Evolutionary conservation across 2,888 invertebrate genomes (phyloP).

Genomic region (Callimorpha dominula): DNA sequence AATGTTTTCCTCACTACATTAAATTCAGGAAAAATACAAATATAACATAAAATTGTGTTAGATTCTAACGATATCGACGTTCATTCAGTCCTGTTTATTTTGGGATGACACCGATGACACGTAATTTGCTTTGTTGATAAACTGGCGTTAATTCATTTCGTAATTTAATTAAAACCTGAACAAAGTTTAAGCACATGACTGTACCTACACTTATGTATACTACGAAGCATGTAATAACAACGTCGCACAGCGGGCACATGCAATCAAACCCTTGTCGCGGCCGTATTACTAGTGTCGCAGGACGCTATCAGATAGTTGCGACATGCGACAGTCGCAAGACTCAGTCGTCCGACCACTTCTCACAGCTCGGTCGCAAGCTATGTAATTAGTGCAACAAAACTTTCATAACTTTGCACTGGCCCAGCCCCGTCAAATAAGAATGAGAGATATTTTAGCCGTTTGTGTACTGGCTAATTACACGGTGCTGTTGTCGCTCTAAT

Average conservation of each 20-base stretch:
- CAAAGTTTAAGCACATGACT: slow-evolving; percentile 22
- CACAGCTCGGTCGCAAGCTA: slow-evolving; percentile 47
- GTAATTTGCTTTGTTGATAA: not conserved
- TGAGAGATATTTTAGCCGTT: slow-evolving; percentile 79
- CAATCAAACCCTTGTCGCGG: slow-evolving; percentile 77
- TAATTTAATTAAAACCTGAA: not conserved
- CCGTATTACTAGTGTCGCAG: slow-evolving; percentile 74
- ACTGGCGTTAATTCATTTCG: not conserved
- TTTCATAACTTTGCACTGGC: slow-evolving; percentile 69
- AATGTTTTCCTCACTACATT: too few relatives aligned
- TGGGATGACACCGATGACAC: not conserved
- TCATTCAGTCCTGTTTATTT: not conserved
- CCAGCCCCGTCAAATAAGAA: slow-evolving; percentile 72
- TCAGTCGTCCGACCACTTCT: slow-evolving; percentile 48
- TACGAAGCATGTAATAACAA: slow-evolving; percentile 68
- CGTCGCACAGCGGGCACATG: slow-evolving; percentile 66
- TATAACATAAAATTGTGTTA: too few relatives aligned
- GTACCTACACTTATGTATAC: slow-evolving; percentile 44
- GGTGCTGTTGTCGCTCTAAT: slow-evolving; percentile 77
- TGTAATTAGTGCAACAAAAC: slow-evolving; percentile 80
- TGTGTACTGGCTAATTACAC: slow-evolving; percentile 78
- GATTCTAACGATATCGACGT: not conserved
- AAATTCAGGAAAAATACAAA: too few relatives aligned
- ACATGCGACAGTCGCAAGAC: slow-evolving; percentile 46
- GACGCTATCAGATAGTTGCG: slow-evolving; percentile 67